Conservation (phyloP, 2,888 invertebrate species). For the Eledone cirrhosa region DNA sequence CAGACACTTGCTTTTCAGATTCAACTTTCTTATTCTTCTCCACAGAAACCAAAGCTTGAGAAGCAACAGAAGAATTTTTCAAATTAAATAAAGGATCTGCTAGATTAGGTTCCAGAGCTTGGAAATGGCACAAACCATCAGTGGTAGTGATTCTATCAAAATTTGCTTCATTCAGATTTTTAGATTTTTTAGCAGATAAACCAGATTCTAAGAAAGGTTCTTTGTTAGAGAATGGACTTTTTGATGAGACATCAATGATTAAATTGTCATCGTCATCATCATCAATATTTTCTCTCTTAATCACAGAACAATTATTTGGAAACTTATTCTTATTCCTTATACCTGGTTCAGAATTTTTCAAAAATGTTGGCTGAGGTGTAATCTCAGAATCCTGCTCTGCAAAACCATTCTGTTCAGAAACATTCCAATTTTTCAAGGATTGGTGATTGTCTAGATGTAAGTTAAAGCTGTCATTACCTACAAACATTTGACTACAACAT, state of each 20-base stretch:
- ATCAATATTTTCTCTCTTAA: background rate
- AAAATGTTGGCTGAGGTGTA: background rate
- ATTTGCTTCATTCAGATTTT: no score
- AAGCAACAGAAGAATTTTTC: background rate
- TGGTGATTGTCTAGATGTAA: background rate
- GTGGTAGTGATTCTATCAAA: background rate
- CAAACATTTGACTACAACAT: conserved; percentile 17
- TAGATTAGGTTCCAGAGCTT: background rate
- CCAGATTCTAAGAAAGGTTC: background rate
- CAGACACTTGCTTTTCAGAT: no score
- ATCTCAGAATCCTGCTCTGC: background rate
- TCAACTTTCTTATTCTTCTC: background rate
- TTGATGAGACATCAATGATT: no score
- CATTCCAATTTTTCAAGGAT: background rate
- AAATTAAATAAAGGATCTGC: background rate
- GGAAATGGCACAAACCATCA: conserved; percentile 1
- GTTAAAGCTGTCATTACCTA: conserved; percentile 9
- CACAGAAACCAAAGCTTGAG: background rate
- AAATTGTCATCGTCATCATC: background rate
- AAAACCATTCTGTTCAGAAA: background rate
- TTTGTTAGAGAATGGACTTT: background rate
- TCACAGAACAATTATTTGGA: background rate
- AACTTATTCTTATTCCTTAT: background rate
- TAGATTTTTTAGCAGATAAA: no score
- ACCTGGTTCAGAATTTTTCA: background rate